phyloP scores from a whole-genome alignment of 2,113 vertebrate species.

The Lepidothrix coronata region DNA sequence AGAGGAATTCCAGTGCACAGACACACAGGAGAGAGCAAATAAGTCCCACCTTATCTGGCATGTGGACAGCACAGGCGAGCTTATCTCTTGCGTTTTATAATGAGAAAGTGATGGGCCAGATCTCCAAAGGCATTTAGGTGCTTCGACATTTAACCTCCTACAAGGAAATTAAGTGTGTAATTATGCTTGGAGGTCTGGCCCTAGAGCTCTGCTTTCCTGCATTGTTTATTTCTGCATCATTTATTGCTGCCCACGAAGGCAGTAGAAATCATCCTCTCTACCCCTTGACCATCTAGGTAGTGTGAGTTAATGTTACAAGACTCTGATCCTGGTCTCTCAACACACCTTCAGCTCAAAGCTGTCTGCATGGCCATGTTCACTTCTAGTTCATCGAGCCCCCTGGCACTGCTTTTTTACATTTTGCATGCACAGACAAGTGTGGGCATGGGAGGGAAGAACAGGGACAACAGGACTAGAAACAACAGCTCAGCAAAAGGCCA shows the following conservation, averaged over 20 bases:
- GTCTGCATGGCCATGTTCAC: fast-evolving
- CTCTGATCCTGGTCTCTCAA: neutral
- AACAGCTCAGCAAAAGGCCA: neutral
- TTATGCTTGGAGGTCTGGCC: constrained; percentile 34
- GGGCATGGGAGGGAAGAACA: neutral
- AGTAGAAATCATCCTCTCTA: neutral
- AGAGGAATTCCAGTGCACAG: constrained; percentile 30
- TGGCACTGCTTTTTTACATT: neutral
- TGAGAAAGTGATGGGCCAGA: constrained; percentile 48
- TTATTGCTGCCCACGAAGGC: neutral
- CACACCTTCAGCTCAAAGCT: neutral
- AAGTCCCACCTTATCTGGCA: neutral
- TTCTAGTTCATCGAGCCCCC: neutral
- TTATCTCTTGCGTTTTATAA: constrained; percentile 67
- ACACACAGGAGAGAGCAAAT: neutral
- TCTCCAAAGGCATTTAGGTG: constrained; percentile 55
- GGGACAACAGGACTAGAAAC: neutral
- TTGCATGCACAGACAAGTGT: neutral
- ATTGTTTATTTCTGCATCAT: constrained; percentile 36
- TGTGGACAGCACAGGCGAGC: neutral
- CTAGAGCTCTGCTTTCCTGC: neutral
- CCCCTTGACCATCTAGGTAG: neutral
- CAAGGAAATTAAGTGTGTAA: constrained; percentile 27
- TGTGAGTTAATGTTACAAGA: neutral
- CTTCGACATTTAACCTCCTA: constrained; percentile 57